A percentile compares a stretch with the other conserved stretches of the same genome.
phyloP scores from a whole-genome alignment of 2,113 vertebrate genomes.

The Cheilinus undulatus region DNA sequence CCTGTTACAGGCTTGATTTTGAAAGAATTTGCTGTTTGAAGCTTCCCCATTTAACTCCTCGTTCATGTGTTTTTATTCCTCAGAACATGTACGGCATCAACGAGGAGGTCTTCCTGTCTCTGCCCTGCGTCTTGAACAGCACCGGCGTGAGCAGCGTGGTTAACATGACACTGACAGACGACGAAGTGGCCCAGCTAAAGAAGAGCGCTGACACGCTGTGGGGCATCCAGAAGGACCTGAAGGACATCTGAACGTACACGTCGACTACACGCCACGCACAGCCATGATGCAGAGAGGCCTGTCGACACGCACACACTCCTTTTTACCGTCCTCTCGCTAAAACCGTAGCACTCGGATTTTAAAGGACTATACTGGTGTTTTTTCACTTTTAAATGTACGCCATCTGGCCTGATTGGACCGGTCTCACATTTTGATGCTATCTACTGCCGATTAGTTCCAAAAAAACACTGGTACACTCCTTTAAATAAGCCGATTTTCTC shows the following conservation, averaged over 20 bases:
- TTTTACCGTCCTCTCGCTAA: background rate
- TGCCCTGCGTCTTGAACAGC: constrained; percentile 90
- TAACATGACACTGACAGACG: constrained; percentile 93
- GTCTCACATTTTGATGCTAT: background rate
- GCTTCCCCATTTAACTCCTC: background rate
- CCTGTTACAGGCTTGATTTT: too few species aligned
- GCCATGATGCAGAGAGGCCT: constrained; percentile 12
- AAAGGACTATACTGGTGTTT: constrained; percentile 36
- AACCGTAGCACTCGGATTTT: background rate
- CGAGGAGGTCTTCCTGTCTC: constrained; percentile 95
- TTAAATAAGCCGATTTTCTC: constrained; percentile 5
- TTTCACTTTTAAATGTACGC: background rate
- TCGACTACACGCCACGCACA: background rate
- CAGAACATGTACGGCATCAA: constrained; percentile 93
- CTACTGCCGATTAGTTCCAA: too few species aligned
- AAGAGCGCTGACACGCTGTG: constrained; percentile 93
- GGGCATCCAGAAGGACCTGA: constrained; percentile 95
- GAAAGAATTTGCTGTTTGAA: too few species aligned
- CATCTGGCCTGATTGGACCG: background rate
- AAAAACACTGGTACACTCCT: constrained; percentile 19
- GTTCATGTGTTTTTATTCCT: background rate
- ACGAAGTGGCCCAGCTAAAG: constrained; percentile 90
- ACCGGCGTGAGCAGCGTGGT: constrained; percentile 89
- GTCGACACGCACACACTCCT: constrained; percentile 5
- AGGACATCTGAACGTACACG: constrained; percentile 85